Conservation (phyloP, 1,140 invertebrate species). For the Acromyrmex echinatior region DNA sequence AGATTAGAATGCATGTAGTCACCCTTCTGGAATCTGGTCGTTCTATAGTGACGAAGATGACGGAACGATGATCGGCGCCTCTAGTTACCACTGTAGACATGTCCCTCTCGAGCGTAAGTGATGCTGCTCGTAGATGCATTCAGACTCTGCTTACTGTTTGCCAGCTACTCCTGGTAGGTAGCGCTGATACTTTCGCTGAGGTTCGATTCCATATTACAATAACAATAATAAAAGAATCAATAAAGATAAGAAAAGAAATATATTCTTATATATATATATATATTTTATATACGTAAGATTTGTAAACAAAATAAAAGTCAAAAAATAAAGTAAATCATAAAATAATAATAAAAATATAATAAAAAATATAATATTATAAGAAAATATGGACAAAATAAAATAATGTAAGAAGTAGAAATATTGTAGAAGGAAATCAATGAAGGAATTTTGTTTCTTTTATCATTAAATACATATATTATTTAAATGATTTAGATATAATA, state of each 20-base stretch:
- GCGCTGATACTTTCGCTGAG: background rate
- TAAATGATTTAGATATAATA: background rate
- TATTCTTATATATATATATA: no score
- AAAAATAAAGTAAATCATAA: background rate
- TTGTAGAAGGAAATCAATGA: background rate
- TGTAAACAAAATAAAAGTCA: background rate
- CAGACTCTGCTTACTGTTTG: background rate
- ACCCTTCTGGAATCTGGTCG: slow-evolving; percentile 75
- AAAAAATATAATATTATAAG: slow-evolving; percentile 4
- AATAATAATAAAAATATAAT: slow-evolving; percentile 7
- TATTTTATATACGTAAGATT: background rate
- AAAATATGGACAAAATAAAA: background rate
- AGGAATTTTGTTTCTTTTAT: background rate
- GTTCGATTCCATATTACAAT: background rate
- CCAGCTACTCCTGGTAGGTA: background rate
- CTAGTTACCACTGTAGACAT: background rate
- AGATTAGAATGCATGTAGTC: slow-evolving; percentile 86
- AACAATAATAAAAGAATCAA: background rate
- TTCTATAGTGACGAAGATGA: slow-evolving; percentile 32
- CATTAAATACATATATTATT: background rate
- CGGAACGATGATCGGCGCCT: background rate
- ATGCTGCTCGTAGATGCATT: background rate
- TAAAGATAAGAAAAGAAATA: background rate
- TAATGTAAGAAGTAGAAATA: background rate
- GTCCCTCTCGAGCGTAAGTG: background rate